Conservation (phyloP, 1,140 invertebrate species). For the Zaprionus gabonicus region DNA sequence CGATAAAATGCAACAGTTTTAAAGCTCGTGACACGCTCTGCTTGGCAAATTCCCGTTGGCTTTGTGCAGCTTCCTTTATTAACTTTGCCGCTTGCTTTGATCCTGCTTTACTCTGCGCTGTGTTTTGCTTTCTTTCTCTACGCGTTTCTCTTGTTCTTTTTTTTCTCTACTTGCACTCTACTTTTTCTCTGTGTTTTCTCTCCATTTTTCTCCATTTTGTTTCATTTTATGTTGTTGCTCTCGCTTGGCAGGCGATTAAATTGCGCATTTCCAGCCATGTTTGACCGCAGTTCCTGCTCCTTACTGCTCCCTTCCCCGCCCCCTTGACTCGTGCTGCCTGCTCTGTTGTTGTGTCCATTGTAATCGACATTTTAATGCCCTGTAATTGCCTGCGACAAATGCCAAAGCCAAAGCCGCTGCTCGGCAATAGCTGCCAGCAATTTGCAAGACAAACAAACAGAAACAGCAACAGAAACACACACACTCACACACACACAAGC, state of each 20-base stretch:
- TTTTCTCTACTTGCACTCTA: not conserved
- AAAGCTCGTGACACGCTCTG: constrained; percentile 22
- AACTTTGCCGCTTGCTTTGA: constrained; percentile 41
- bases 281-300: constrained; percentile 17
- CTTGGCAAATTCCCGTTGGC: constrained; percentile 36
- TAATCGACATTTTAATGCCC: constrained; percentile 56
- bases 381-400: constrained; percentile 44
- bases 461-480: constrained; percentile 10
- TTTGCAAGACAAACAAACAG: constrained; percentile 55
- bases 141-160: not conserved
- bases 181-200: not conserved
- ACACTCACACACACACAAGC: not conserved
- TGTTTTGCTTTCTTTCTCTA: not conserved
- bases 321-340: not conserved
- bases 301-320: not conserved
- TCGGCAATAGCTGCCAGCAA: constrained; percentile 48
- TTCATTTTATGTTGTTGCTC: constrained; percentile 11
- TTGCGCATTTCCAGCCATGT: constrained; percentile 39
- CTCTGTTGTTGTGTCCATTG: constrained; percentile 24
- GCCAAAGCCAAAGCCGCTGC: constrained; percentile 18
- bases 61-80: constrained; percentile 37
- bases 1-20: constrained; percentile 43
- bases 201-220: not conserved
- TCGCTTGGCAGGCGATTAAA: constrained; percentile 33
- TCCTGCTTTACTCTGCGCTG: constrained; percentile 9